A percentile compares a stretch with the other conserved stretches of the same genome.
These are phyloP conservation scores for Platycheirus albimanus DNA, from an alignment of 2,888 invertebrate genomes.

Conservation along the genomic window DNA sequence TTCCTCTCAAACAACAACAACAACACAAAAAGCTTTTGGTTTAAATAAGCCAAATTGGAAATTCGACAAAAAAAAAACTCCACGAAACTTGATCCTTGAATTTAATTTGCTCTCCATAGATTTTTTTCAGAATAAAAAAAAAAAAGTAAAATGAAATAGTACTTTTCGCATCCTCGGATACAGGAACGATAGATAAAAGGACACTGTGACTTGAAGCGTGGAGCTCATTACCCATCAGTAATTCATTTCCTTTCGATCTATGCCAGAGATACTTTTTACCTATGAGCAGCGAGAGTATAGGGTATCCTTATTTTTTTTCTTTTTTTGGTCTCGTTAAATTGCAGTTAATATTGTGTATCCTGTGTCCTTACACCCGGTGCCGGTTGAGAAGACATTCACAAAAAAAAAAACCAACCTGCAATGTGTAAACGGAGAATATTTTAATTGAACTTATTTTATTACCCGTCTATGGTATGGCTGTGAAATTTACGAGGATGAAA, in stretches of 20 bases:
- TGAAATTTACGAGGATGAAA: conserved; percentile 69
- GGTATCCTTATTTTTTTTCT: not conserved
- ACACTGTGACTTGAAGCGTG: conserved; percentile 65
- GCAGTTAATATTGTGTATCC: conserved; percentile 50
- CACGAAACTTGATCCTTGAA: conserved; percentile 71
- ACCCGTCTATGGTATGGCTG: conserved; percentile 62
- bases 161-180: conserved; percentile 65
- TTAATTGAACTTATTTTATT: conserved; percentile 74
- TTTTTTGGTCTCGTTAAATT: conserved; percentile 41
- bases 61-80: conserved; percentile 12
- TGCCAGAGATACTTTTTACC: conserved; percentile 17
- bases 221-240: conserved; percentile 71
- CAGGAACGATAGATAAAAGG: conserved; percentile 54
- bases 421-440: conserved; percentile 63
- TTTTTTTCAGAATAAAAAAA: conserved; percentile 29
- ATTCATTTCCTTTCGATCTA: conserved; percentile 69
- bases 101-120: conserved; percentile 46
- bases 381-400: no score
- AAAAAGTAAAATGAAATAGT: conserved; percentile 72
- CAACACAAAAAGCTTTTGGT: conserved; percentile 12
- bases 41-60: conserved; percentile 22
- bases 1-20: conserved; percentile 26
- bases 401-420: conserved; percentile 8
- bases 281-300: no score
- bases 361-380: conserved; percentile 15